Evolutionary conservation across 2,113 vertebrate genomes (phyloP).

Genomic region (Talpa occidentalis): DNA sequence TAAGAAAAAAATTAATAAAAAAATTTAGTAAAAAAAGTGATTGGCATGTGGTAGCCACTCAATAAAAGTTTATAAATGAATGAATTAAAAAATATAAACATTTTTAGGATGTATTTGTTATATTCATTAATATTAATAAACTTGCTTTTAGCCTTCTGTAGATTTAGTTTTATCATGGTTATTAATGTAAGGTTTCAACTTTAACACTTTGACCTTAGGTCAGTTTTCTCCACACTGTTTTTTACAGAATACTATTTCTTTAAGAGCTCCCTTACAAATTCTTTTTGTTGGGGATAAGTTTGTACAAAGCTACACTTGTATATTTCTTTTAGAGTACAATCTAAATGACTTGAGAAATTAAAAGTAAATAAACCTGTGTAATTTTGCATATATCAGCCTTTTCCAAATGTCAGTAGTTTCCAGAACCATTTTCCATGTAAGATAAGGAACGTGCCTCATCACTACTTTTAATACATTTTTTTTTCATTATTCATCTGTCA

Average conservation of each 20-base stretch:
- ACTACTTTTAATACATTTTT: background rate
- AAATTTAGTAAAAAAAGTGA: no score
- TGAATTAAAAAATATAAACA: no score
- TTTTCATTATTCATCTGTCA: background rate
- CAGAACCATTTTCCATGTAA: slow-evolving; percentile 23
- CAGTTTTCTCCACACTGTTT: background rate
- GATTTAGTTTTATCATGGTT: background rate
- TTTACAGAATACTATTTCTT: background rate
- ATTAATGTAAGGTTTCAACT: background rate
- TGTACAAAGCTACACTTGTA: background rate
- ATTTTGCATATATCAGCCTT: background rate
- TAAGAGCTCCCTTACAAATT: background rate
- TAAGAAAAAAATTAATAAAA: no score
- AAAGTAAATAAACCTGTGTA: background rate
- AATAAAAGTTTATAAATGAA: no score
- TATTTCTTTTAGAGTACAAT: background rate
- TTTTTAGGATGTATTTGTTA: slow-evolving; percentile 9
- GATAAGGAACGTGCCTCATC: background rate
- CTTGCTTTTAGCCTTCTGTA: slow-evolving; percentile 23
- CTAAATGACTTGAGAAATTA: slow-evolving; percentile 10
- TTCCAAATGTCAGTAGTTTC: background rate
- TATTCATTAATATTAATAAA: slow-evolving; percentile 21
- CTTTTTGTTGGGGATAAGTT: background rate
- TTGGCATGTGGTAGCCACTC: no score
- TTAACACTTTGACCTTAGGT: background rate